Conservation (phyloP, 2,797 vertebrate genomes). For the Thamnophis elegans region DNA sequence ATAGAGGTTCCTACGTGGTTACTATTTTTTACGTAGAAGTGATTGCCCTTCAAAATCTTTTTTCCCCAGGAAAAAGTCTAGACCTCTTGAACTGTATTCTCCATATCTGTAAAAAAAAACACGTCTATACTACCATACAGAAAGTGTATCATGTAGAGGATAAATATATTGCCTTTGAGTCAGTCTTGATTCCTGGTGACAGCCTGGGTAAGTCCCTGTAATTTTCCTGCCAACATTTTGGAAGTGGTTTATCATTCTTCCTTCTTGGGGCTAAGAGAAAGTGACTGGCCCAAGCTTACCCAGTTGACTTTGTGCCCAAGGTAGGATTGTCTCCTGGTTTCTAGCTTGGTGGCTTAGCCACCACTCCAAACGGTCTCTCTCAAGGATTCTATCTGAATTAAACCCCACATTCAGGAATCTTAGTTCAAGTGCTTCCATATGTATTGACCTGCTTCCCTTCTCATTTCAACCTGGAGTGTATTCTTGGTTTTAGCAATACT, state of each 20-base stretch:
- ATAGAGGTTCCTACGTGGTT: neutral
- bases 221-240: neutral
- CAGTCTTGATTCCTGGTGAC: neutral
- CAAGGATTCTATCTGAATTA: neutral
- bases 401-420: neutral
- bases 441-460: neutral
- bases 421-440: neutral
- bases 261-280: neutral
- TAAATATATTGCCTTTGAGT: neutral
- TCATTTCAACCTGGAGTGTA: neutral
- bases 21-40: neutral
- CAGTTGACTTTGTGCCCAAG: neutral
- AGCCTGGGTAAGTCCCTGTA: neutral
- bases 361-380: neutral
- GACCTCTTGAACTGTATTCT: neutral
- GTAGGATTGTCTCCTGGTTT: neutral
- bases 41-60: neutral
- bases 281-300: neutral
- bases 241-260: neutral
- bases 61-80: neutral
- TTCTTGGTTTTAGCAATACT: neutral
- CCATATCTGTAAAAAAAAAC: constrained; percentile 12
- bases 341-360: neutral
- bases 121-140: neutral
- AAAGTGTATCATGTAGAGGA: neutral